A percentile compares a stretch with the other conserved stretches of the same genome.
Evolutionary conservation across 2,888 invertebrate species (phyloP).

Genomic region (Ernsta delagoae): DNA sequence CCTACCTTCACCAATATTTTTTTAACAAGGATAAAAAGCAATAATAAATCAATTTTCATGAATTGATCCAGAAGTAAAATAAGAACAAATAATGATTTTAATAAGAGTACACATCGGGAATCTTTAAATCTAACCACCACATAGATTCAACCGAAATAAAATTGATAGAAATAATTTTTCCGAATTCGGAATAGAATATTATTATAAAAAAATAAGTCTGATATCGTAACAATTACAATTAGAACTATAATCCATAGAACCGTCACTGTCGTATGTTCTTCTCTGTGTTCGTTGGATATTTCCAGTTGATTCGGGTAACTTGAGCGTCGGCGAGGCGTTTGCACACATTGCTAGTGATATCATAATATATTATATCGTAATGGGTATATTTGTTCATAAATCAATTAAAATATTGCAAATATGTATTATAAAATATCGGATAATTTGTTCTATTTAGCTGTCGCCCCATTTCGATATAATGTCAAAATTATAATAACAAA

Average conservation of each 20-base stretch:
- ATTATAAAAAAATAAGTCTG: conserved; percentile 22
- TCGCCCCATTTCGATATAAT: conserved; percentile 68
- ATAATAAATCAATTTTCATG: conserved; percentile 37
- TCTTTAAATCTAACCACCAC: conserved; percentile 39
- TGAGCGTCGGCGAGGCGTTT: conserved; percentile 68
- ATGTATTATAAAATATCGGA: no score
- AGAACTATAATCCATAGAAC: conserved; percentile 11
- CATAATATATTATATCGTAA: conserved; percentile 62
- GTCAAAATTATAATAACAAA: conserved; percentile 59
- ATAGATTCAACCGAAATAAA: conserved; percentile 26
- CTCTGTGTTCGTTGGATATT: conserved; percentile 44
- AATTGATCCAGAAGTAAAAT: conserved; percentile 36
- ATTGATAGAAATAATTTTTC: conserved; percentile 38
- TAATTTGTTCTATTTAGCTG: conserved; percentile 1
- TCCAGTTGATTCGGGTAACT: conserved; percentile 78
- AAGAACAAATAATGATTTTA: conserved; percentile 36
- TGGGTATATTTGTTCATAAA: conserved; percentile 43
- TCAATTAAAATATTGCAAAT: background rate
- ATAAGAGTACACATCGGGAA: conserved; percentile 38
- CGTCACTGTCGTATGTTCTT: conserved; percentile 25
- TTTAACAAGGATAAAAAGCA: conserved; percentile 42
- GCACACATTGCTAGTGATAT: conserved; percentile 83
- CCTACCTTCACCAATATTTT: conserved; percentile 66
- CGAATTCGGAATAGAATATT: conserved; percentile 28
- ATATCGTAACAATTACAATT: background rate